A percentile compares a stretch with the other conserved stretches of the same genome.
phyloP scores from a whole-genome alignment of 1,140 invertebrate genomes.

The Metopolophium dirhodum region DNA sequence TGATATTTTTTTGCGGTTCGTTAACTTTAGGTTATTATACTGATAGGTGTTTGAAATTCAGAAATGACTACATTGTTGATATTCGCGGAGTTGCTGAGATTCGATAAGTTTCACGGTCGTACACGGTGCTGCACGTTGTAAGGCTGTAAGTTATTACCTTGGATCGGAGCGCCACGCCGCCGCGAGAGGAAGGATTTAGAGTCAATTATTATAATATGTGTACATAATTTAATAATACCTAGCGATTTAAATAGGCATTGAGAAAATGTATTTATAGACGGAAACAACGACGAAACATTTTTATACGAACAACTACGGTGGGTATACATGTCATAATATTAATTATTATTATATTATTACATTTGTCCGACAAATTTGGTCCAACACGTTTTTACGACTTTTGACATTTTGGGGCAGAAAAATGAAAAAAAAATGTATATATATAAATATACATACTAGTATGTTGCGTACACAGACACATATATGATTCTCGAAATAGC shows the following conservation, averaged over 20 bases:
- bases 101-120: neutral
- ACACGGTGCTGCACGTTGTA: neutral
- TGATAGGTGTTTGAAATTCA: neutral
- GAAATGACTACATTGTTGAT: neutral
- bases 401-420: constrained; percentile 34
- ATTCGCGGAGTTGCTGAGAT: neutral
- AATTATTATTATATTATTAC: neutral
- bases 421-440: neutral
- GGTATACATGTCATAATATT: neutral
- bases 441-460: neutral
- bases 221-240: neutral
- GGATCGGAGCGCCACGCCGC: neutral
- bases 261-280: neutral
- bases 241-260: neutral
- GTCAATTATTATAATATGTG: neutral
- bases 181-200: neutral
- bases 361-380: neutral
- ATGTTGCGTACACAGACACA: neutral
- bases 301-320: neutral
- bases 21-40: neutral
- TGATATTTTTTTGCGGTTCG: neutral
- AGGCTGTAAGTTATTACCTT: neutral
- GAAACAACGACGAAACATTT: neutral
- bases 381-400: constrained; percentile 22
- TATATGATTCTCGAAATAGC: constrained; percentile 41